Evolutionary conservation across 2,113 vertebrate species (phyloP).

Genomic region (Cyprinodon tularosa): DNA sequence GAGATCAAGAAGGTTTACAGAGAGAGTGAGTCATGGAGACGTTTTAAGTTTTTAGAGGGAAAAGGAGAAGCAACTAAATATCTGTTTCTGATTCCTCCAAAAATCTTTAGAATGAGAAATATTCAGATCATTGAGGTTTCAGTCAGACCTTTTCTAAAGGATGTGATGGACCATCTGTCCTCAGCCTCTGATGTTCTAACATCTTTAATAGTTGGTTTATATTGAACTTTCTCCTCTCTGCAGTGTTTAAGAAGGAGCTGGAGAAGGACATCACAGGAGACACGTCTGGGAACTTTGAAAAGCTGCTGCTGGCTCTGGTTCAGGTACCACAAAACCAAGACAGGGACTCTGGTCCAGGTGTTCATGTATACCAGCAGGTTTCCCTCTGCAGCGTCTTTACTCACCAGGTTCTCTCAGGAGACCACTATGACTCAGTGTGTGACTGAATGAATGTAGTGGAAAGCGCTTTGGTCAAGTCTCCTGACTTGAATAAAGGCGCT

Average conservation of each 20-base stretch:
- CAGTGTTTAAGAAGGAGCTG: slow-evolving; percentile 96
- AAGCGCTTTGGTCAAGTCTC: too few species aligned
- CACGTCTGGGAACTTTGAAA: slow-evolving; percentile 93
- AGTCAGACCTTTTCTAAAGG: too few species aligned
- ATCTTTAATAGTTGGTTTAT: not conserved
- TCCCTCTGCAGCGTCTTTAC: too few species aligned
- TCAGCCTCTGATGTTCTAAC: not conserved
- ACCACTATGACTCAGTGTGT: too few species aligned
- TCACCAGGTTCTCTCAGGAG: too few species aligned
- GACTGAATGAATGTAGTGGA: too few species aligned
- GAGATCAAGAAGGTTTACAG: slow-evolving; percentile 90
- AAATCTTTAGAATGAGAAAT: too few species aligned
- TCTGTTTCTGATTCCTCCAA: too few species aligned
- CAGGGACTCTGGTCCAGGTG: not conserved
- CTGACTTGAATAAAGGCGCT: too few species aligned
- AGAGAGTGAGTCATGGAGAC: slow-evolving; percentile 78
- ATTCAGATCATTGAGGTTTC: too few species aligned
- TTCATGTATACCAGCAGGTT: not conserved
- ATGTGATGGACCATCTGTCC: not conserved
- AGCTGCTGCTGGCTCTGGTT: slow-evolving; percentile 91
- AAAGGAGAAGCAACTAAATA: not conserved
- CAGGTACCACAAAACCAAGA: slow-evolving; percentile 77
- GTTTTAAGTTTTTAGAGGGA: not conserved
- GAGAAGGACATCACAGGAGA: slow-evolving; percentile 94
- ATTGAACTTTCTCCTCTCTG: not conserved